These are phyloP conservation scores for Phytoseiulus persimilis DNA, from an alignment of 2,888 invertebrate species.

Conservation along the genomic window DNA sequence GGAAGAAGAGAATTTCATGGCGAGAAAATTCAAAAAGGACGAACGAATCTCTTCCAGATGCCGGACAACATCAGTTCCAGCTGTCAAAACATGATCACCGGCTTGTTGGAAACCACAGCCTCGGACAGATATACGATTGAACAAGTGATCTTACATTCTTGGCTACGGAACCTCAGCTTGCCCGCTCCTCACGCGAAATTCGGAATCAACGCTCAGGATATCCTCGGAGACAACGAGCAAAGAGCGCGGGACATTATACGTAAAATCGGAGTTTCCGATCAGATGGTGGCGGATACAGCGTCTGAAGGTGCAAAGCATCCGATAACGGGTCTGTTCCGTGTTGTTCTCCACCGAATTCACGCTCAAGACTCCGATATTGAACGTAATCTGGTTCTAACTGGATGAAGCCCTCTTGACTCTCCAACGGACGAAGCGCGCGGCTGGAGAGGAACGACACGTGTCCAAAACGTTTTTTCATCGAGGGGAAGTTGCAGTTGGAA, in stretches of 20 bases:
- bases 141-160: conserved; percentile 39
- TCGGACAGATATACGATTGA: not conserved
- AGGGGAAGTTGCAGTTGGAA: no score
- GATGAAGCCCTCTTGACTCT: not conserved
- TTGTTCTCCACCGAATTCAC: conserved; percentile 56
- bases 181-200: conserved; percentile 25
- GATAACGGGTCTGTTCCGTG: conserved; percentile 64
- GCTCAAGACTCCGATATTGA: not conserved
- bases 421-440: no score
- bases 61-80: conserved; percentile 54
- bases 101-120: conserved; percentile 35
- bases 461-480: no score
- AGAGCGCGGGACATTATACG: conserved; percentile 56
- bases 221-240: conserved; percentile 50
- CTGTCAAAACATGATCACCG: conserved; percentile 48
- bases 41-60: not conserved
- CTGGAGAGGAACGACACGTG: no score
- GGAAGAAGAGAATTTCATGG: no score
- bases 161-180: not conserved
- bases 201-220: not conserved
- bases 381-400: not conserved
- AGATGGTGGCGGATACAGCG: conserved; percentile 56
- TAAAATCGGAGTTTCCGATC: conserved; percentile 58
- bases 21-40: no score
- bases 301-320: conserved; percentile 59